Evolutionary conservation across 2,797 vertebrate genomes (phyloP).

Genomic region (Acipenser oxyrinchus): DNA sequence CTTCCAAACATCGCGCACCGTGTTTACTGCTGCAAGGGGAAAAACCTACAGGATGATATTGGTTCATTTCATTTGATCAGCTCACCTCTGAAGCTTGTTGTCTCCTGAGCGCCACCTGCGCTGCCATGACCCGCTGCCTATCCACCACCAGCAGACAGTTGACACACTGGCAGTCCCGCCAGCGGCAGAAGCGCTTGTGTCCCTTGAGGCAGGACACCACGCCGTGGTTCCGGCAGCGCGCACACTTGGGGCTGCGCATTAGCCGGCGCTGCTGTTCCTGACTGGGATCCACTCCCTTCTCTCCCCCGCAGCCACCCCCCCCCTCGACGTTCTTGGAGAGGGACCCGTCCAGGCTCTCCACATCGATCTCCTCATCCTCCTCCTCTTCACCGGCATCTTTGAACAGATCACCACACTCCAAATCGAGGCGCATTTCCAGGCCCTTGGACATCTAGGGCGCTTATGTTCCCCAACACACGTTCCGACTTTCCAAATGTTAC

Average conservation of each 20-base stretch:
- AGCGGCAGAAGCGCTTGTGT: slow-evolving; percentile 67
- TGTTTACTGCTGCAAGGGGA: too few species aligned
- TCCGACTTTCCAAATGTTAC: too few species aligned
- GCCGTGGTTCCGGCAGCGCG: slow-evolving; percentile 52
- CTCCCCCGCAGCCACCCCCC: neutral
- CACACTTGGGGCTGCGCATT: slow-evolving; percentile 53
- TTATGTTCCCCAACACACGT: slow-evolving; percentile 7
- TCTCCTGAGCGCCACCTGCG: slow-evolving; percentile 64
- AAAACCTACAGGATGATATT: too few species aligned
- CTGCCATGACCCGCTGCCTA: slow-evolving; percentile 71
- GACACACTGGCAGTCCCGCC: slow-evolving; percentile 62
- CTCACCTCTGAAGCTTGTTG: slow-evolving; percentile 57
- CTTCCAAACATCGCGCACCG: too few species aligned
- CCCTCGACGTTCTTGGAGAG: neutral
- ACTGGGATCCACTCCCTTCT: slow-evolving; percentile 17
- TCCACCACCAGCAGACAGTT: slow-evolving; percentile 68
- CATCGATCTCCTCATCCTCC: slow-evolving; percentile 39
- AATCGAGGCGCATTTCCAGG: slow-evolving; percentile 39
- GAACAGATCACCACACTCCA: slow-evolving; percentile 20
- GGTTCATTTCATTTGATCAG: neutral
- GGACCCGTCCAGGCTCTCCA: slow-evolving; percentile 48
- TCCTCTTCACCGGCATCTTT: slow-evolving; percentile 23
- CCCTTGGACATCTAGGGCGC: slow-evolving; percentile 52
- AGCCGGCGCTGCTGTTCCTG: slow-evolving; percentile 31
- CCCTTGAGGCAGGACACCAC: slow-evolving; percentile 64